Conservation (phyloP, 2,888 invertebrate genomes). For the Brenthis daphne region DNA sequence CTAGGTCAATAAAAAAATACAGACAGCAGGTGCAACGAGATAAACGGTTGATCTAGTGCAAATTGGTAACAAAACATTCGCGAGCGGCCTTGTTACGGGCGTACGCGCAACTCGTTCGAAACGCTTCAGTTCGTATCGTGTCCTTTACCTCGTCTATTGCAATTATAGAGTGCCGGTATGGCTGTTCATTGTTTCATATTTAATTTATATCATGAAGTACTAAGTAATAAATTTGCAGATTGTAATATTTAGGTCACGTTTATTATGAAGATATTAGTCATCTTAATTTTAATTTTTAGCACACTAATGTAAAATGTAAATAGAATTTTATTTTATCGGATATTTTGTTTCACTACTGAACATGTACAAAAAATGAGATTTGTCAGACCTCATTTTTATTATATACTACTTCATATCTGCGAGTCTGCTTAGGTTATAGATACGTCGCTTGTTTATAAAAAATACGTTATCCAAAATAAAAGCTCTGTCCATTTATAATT, state of each 20-base stretch:
- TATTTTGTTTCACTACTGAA: background rate
- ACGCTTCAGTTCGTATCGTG: slow-evolving; percentile 73
- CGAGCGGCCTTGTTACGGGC: slow-evolving; percentile 60
- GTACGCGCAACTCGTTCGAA: slow-evolving; percentile 64
- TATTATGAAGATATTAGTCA: slow-evolving; percentile 5
- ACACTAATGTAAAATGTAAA: too few species aligned
- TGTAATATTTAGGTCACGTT: slow-evolving; percentile 14
- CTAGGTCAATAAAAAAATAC: slow-evolving; percentile 6
- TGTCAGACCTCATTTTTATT: background rate
- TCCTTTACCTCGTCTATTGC: slow-evolving; percentile 65
- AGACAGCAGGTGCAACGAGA: slow-evolving; percentile 24
- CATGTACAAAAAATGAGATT: too few species aligned
- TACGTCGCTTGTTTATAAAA: too few species aligned
- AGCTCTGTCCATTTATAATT: too few species aligned
- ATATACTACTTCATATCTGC: background rate
- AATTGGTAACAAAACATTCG: slow-evolving; percentile 42
- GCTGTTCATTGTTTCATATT: slow-evolving; percentile 20
- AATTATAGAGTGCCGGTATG: slow-evolving; percentile 23
- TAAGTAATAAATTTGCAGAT: slow-evolving; percentile 4
- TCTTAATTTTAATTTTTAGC: background rate
- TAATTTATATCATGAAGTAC: slow-evolving; percentile 5
- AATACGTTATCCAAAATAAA: too few species aligned
- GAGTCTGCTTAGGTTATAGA: too few species aligned
- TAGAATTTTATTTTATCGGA: too few species aligned
- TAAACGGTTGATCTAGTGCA: slow-evolving; percentile 33